Evolutionary conservation across 2,888 invertebrate species (phyloP), one percentile per base, ranked within the genome.

Genomic region (Drosophila antonietae): DNA sequence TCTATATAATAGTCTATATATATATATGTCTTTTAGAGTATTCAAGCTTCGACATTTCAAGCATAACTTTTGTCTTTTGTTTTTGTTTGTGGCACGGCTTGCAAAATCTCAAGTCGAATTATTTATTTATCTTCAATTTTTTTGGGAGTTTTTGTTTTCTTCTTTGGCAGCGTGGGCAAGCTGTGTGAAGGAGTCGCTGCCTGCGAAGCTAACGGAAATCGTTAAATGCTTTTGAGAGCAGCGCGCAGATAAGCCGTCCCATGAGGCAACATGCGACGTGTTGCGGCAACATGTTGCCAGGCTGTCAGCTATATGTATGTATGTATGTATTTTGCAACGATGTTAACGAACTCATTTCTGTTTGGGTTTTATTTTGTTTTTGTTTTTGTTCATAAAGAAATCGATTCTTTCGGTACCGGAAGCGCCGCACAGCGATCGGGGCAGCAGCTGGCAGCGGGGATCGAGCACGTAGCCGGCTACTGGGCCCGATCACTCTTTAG

Each of bases 271-370:
- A 56, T 49, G 46, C 35, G 35, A 53, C 39, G n/a, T 33, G 53
- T 80, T 88, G 76, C 73, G 0, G 83, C 88, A 88, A 88, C 90
- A 89, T 89, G 90, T 79, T 88, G 88, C 89, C 39, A 62, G 47
- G 58, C 51, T 67, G 66, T 60, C 69, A 70, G 55, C 69, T 14
- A 14, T 37, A 37, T 39, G 15, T 18, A 15, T 18, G 23, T 49
- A 28, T 20, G 10, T 20, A 20, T 47, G 10, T 5, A 47, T 70
- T 64, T 80, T 75, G 77, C 77, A 77, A 75, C 31, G 59, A 78
- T 68, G 80, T 72, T 75, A 80, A 81, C 63, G 80, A 80, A 81
- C 81, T 65, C 81, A 79, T 79, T 37, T 37, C 20, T 37, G 37
- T 39, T 15, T 55, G 2, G 58, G 60, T 46, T 46, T 44, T 44